Percentiles rank a stretch among this genome's conserved stretches.
phyloP scores from a whole-genome alignment of 37 sponge, comb jelly and placozoan species.

The Beroe ovata region DNA sequence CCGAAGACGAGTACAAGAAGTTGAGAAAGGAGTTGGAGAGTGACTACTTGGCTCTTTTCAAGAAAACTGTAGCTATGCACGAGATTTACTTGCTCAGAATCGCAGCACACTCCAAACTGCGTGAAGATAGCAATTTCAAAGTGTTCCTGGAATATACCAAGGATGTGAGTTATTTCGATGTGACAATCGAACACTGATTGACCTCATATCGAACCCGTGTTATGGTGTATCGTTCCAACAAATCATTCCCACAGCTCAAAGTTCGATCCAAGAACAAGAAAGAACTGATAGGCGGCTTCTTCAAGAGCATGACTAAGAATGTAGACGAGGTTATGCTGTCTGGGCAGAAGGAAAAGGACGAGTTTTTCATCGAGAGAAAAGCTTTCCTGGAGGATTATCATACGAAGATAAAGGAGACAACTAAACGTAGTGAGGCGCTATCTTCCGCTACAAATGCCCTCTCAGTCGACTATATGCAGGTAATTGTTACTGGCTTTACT shows the following conservation, averaged over 20 bases:
- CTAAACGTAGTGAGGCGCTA: conserved; percentile 66
- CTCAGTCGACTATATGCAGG: conserved; percentile 13
- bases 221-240: too few relatives aligned
- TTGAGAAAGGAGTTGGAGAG: conserved; percentile 96
- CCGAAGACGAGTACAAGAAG: conserved; percentile 92
- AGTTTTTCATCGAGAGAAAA: conserved; percentile 20
- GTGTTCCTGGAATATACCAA: conserved; percentile 91
- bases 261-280: conserved; percentile 87
- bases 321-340: conserved; percentile 84
- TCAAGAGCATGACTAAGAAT: conserved; percentile 87
- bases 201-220: too few relatives aligned
- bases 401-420: conserved; percentile 7
- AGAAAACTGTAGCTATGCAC: conserved; percentile 99
- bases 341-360: conserved; percentile 75
- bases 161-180: conserved; percentile 74
- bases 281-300: conserved; percentile 82
- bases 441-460: not conserved
- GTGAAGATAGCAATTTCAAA: conserved; percentile 83
- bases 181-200: too few relatives aligned
- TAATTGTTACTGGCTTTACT: too few relatives aligned
- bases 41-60: conserved; percentile 96
- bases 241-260: conserved; percentile 85
- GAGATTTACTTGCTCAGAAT: conserved; percentile 90
- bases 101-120: conserved; percentile 79
- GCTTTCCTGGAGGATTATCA: conserved; percentile 24